These are phyloP conservation scores for Eupristina koningsbergeri DNA, from an alignment of 1,140 invertebrate species.

Conservation along the genomic window DNA sequence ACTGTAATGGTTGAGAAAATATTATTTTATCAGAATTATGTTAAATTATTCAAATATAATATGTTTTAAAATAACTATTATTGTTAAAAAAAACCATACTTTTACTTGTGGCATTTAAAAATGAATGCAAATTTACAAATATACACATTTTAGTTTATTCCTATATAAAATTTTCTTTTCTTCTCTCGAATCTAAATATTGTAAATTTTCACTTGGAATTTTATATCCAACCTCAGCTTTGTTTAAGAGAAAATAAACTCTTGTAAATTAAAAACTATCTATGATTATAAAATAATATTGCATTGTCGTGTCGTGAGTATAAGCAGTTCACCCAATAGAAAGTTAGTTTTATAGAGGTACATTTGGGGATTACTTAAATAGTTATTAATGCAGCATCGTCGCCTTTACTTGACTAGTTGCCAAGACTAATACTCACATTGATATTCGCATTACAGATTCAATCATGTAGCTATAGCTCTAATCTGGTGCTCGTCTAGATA, in stretches of 20 bases:
- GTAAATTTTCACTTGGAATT: not conserved
- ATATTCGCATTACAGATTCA: slow-evolving; percentile 56
- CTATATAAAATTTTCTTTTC: too few species aligned
- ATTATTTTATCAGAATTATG: slow-evolving; percentile 9
- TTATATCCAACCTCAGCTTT: not conserved
- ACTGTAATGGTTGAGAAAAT: not conserved
- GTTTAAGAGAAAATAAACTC: not conserved
- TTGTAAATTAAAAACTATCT: not conserved
- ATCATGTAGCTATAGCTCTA: slow-evolving; percentile 1
- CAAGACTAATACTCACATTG: slow-evolving; percentile 61
- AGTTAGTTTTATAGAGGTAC: slow-evolving; percentile 14
- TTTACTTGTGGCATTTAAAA: too few species aligned
- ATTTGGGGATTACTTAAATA: not conserved
- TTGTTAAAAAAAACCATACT: too few species aligned
- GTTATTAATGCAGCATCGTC: slow-evolving; percentile 12
- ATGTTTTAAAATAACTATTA: not conserved
- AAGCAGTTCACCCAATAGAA: not conserved
- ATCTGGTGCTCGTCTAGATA: not conserved
- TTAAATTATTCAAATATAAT: not conserved
- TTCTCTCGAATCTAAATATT: too few species aligned
- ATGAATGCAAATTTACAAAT: too few species aligned
- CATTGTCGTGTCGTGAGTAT: not conserved
- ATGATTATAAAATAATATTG: not conserved
- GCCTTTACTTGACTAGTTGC: slow-evolving; percentile 58
- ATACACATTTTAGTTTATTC: too few species aligned